phyloP scores from a whole-genome alignment of 2,113 vertebrate species.

The Chunga burmeisteri region DNA sequence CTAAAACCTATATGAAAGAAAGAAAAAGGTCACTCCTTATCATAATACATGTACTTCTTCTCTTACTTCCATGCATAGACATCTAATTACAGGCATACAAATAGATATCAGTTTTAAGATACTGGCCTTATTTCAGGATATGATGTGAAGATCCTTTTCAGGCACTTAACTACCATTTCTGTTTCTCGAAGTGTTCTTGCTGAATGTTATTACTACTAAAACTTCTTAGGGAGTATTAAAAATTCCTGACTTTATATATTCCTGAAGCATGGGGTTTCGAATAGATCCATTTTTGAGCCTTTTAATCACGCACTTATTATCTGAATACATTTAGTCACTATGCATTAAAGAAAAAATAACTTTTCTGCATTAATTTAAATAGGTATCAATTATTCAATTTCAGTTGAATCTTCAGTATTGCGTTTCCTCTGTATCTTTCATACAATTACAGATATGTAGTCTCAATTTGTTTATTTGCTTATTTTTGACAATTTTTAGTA shows the following conservation, averaged over 20 bases:
- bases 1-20: not conserved
- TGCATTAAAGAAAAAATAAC: not conserved
- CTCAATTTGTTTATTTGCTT: not conserved
- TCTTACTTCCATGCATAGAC: not conserved
- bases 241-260: not conserved
- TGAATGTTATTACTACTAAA: not conserved
- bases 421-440: not conserved
- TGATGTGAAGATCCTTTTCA: not conserved
- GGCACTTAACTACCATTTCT: not conserved
- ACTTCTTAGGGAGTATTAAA: not conserved
- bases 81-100: not conserved
- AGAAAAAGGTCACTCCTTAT: not conserved
- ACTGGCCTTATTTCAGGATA: not conserved
- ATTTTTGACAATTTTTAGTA: not conserved
- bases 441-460: not conserved
- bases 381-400: not conserved
- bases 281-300: not conserved
- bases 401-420: not conserved
- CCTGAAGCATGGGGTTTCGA: not conserved
- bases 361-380: not conserved
- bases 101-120: not conserved
- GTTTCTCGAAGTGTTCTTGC: not conserved
- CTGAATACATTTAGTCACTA: not conserved
- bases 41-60: not conserved
- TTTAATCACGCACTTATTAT: not conserved